A percentile compares a stretch with the other conserved stretches of the same genome.
These are phyloP conservation scores for Hirtodrosophila confusa DNA, from an alignment of 2,888 invertebrate genomes.

Conservation along the genomic window DNA sequence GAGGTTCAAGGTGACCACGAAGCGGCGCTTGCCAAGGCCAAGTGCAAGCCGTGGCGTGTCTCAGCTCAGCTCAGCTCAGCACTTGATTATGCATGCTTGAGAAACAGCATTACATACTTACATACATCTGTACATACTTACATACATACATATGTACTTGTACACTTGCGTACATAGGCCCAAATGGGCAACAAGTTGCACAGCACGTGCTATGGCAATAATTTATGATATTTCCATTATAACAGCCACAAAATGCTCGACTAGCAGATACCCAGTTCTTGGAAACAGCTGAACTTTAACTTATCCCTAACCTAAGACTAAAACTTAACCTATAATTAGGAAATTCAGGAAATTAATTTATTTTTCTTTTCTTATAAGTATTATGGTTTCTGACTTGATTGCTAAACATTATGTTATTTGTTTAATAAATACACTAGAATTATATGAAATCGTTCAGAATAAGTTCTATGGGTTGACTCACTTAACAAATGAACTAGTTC, in stretches of 20 bases:
- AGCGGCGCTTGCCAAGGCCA: constrained; percentile 65
- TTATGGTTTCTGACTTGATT: too few species aligned
- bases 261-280: background rate
- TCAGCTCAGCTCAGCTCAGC: constrained; percentile 17
- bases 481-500: too few species aligned
- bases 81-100: constrained; percentile 59
- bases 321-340: too few species aligned
- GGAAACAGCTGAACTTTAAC: too few species aligned
- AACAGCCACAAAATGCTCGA: background rate
- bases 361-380: too few species aligned
- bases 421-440: too few species aligned
- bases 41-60: constrained; percentile 68
- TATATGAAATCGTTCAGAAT: too few species aligned
- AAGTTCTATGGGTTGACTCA: too few species aligned
- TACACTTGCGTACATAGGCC: constrained; percentile 15
- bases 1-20: constrained; percentile 68
- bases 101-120: constrained; percentile 25
- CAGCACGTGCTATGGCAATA: constrained; percentile 30
- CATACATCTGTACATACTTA: background rate
- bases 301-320: too few species aligned
- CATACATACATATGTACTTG: background rate
- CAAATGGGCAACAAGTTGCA: constrained; percentile 1
- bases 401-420: too few species aligned
- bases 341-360: too few species aligned
- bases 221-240: constrained; percentile 1